Evolutionary conservation across 2,113 vertebrate species (phyloP).

Genomic region (Brienomyrus brachyistius): DNA sequence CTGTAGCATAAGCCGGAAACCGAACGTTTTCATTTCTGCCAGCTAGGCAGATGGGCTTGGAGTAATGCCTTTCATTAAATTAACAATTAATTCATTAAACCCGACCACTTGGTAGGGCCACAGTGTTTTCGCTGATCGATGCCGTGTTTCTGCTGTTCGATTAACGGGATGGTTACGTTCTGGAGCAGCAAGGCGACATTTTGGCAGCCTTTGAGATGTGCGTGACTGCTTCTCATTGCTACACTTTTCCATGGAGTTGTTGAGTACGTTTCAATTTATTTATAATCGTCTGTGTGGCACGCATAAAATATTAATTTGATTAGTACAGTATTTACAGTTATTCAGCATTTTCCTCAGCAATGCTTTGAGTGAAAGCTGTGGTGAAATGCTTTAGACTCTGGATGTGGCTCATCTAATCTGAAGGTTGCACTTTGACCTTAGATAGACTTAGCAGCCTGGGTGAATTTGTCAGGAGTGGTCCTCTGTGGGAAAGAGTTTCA

Average conservation of each 20-base stretch:
- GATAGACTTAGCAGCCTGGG: neutral
- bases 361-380: neutral
- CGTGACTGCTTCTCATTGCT: neutral
- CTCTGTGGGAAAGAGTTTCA: neutral
- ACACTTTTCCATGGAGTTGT: neutral
- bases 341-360: neutral
- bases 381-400: neutral
- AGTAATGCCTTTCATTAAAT: neutral
- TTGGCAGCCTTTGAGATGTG: neutral
- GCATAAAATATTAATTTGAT: neutral
- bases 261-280: neutral
- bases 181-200: neutral
- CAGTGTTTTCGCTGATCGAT: neutral
- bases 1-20: neutral
- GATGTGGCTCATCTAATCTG: neutral
- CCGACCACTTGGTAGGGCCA: neutral
- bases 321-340: neutral
- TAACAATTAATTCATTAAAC: neutral
- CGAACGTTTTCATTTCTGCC: neutral
- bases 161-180: neutral
- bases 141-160: neutral
- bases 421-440: neutral
- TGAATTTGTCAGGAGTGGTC: neutral
- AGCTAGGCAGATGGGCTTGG: neutral
- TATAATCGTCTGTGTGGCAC: neutral